Base-by-base conservation (phyloP, 2,888 invertebrate genomes). In the Cheilosia soror region DNA sequence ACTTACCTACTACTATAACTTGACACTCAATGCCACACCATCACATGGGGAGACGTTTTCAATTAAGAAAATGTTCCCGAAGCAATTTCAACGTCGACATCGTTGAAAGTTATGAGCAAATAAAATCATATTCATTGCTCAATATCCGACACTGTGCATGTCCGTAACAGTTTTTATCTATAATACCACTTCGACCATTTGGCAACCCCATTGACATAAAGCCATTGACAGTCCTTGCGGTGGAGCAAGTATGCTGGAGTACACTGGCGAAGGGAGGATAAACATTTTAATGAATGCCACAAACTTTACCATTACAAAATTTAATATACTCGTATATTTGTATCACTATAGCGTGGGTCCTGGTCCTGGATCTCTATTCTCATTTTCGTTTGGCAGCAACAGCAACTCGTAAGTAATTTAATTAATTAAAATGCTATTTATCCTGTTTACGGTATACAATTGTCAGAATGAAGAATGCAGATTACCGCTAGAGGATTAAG, bases 401-500 rank as follows among this genome's bases (percentile, higher is more conserved):
- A 25, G 27, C 11, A 13, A 27, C n/a, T 27, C 25, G 15, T 37
- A 51, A 40, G 31, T 40, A 77, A 77, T 77, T 68, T 49, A 68
- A 66, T 77, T 77, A 77, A 77, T 77, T 60, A 60, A 77, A 77
- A 27, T 49, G 51, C 27, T 27, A 77, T 76, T 68, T 53, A 60
- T 68, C 58, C 7, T 68, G 60, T 42, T 68, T 53, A 51, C 53
- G 60, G 31, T 27, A 53, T 42, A 37, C 42, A 68, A 7, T 68
- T 77, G 37, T 15, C n/a, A 29, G 2, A 15, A 42, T 5, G 13
- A 15, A 40, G n/a, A 60, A 13, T 20, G 15, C 7, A 49, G 20
- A 33, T 20, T 49, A 33, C 47, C 47, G 7, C 9, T 31, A 31
- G 31, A 25, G 37, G 33, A 37, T 65, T 65, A 27, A 9, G n/a